These are phyloP conservation scores for Parambassis ranga DNA, from an alignment of 2,797 vertebrate genomes.

Conservation along the genomic window DNA sequence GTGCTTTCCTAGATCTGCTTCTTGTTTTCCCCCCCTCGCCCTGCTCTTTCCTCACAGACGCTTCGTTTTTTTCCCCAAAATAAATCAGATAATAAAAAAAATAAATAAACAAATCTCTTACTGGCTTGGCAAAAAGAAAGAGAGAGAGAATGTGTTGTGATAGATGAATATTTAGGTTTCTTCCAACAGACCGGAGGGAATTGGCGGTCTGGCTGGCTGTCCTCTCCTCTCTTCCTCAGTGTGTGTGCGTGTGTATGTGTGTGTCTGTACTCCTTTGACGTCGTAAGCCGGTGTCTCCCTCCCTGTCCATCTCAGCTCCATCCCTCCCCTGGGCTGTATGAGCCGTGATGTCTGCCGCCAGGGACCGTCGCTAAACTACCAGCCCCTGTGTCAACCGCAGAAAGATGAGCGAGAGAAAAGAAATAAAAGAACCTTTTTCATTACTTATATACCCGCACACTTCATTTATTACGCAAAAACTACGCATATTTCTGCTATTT, in stretches of 20 bases:
- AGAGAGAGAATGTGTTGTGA: conserved; percentile 33
- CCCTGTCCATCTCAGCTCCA: conserved; percentile 81
- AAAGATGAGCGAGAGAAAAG: neutral
- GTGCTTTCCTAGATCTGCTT: conserved; percentile 53
- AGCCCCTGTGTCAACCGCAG: neutral
- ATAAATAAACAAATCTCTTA: conserved; percentile 49
- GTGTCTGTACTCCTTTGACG: conserved; percentile 80
- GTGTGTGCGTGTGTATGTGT: conserved; percentile 44
- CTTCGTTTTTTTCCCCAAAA: conserved; percentile 16
- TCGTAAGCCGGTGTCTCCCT: conserved; percentile 87
- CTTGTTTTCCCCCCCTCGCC: conserved; percentile 30
- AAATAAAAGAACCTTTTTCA: no score
- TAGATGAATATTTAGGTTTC: conserved; percentile 54
- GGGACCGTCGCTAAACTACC: conserved; percentile 72
- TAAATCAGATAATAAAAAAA: conserved; percentile 32
- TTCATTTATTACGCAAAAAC: no score
- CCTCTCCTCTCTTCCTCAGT: conserved; percentile 51
- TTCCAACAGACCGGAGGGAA: conserved; percentile 64
- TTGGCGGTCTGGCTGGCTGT: conserved; percentile 67
- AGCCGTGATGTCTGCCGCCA: conserved; percentile 74
- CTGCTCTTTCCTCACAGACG: conserved; percentile 39
- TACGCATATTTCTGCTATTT: no score
- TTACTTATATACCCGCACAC: no score
- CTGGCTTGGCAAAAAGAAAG: conserved; percentile 33
- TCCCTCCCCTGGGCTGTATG: conserved; percentile 78